Conservation (phyloP, 1,140 invertebrate species). For the Arctopsyche grandis region DNA sequence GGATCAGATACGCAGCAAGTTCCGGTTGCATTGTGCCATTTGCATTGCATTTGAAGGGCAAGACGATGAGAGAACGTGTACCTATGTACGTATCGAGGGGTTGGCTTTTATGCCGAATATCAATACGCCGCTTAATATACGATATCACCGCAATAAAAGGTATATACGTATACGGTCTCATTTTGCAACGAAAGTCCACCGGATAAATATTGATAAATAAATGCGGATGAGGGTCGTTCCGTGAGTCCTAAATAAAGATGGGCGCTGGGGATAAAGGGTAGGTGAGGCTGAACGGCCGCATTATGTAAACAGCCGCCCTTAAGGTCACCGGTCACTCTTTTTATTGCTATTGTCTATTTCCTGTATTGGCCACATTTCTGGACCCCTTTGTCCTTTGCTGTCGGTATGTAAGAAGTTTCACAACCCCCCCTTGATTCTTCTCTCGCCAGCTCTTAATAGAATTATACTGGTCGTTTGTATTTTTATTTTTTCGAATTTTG, state of each 20-base stretch:
- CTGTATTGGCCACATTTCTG: slow-evolving; percentile 36
- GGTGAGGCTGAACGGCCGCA: slow-evolving; percentile 28
- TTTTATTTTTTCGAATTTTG: background rate
- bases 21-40: background rate
- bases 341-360: slow-evolving; percentile 46
- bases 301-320: slow-evolving; percentile 43
- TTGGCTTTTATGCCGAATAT: background rate
- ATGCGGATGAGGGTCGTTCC: slow-evolving; percentile 20
- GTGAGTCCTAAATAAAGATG: slow-evolving; percentile 49
- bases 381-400: background rate
- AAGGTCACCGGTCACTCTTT: slow-evolving; percentile 41
- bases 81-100: no score
- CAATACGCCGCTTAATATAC: slow-evolving; percentile 26
- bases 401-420: background rate
- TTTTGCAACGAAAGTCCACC: background rate
- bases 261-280: slow-evolving; percentile 24
- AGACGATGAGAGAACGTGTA: no score
- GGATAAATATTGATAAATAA: slow-evolving; percentile 31
- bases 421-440: background rate
- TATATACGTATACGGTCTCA: background rate
- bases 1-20: background rate
- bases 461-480: background rate
- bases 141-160: slow-evolving; percentile 10
- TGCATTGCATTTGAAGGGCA: no score
- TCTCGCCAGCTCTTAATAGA: background rate